Conservation (phyloP, 2,113 vertebrate species). For the Chamaea fasciata region DNA sequence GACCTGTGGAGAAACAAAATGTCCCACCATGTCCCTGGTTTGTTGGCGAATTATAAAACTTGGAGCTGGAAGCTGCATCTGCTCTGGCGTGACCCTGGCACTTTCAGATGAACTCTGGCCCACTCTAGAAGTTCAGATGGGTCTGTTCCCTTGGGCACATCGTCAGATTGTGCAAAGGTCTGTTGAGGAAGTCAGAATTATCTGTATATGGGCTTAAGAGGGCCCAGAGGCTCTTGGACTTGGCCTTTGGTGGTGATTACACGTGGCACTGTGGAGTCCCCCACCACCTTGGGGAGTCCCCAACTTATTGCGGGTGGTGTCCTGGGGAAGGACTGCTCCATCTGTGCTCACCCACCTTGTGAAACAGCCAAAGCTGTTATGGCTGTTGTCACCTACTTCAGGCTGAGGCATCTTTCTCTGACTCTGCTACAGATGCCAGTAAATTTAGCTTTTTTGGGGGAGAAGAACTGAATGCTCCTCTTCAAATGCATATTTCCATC, state of each 20-base stretch:
- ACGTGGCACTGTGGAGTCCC: accelerated
- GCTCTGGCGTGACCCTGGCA: not conserved
- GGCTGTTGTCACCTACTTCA: not conserved
- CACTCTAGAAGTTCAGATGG: accelerated
- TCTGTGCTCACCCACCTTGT: not conserved
- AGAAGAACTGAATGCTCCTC: not conserved
- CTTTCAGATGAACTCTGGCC: not conserved
- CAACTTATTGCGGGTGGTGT: not conserved
- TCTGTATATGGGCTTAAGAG: not conserved
- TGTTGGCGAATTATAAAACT: not conserved
- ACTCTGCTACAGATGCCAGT: not conserved
- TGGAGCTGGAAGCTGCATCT: not conserved
- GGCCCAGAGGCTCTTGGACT: not conserved
- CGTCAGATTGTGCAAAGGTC: not conserved
- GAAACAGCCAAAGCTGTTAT: not conserved
- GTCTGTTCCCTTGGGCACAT: not conserved
- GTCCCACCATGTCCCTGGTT: not conserved
- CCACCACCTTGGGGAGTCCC: not conserved
- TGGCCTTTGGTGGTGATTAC: not conserved
- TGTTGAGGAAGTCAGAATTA: not conserved
- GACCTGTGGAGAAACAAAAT: not conserved
- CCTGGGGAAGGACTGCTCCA: not conserved
- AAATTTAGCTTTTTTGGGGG: not conserved
- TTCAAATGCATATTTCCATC: not conserved
- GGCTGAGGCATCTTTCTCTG: not conserved